These are phyloP conservation scores for Falco naumanni DNA, from an alignment of 2,797 vertebrate genomes.

Conservation along the genomic window DNA sequence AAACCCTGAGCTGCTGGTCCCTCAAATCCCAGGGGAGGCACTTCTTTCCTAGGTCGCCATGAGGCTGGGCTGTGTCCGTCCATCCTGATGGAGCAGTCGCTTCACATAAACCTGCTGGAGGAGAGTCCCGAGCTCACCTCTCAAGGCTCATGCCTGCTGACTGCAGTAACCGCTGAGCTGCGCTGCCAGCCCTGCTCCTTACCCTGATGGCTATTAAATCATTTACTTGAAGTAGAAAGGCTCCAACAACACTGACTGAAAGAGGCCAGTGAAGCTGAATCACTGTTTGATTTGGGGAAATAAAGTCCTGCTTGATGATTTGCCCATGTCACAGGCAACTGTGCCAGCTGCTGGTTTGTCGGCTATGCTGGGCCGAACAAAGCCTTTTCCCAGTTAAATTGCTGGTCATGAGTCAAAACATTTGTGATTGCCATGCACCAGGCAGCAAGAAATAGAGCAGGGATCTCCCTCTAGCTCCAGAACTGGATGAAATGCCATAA, in stretches of 20 bases:
- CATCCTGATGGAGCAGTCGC: background rate
- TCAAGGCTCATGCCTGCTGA: background rate
- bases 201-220: background rate
- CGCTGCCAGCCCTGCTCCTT: background rate
- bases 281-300: slow-evolving; percentile 20
- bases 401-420: background rate
- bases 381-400: background rate
- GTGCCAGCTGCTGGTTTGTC: background rate
- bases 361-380: background rate
- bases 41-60: background rate
- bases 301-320: background rate
- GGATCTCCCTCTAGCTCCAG: background rate
- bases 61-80: background rate
- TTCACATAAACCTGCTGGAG: background rate
- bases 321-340: background rate
- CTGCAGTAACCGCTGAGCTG: background rate
- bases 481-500: background rate
- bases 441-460: background rate
- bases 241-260: slow-evolving; percentile 25
- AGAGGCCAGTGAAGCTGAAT: slow-evolving; percentile 23
- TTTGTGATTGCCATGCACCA: background rate
- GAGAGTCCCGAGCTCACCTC: slow-evolving; percentile 13
- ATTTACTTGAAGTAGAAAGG: slow-evolving; percentile 1
- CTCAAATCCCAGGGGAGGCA: background rate
- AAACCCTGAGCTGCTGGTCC: background rate